Evolutionary conservation across 1,140 invertebrate genomes (phyloP).

Genomic region (Micrasema longulum): DNA sequence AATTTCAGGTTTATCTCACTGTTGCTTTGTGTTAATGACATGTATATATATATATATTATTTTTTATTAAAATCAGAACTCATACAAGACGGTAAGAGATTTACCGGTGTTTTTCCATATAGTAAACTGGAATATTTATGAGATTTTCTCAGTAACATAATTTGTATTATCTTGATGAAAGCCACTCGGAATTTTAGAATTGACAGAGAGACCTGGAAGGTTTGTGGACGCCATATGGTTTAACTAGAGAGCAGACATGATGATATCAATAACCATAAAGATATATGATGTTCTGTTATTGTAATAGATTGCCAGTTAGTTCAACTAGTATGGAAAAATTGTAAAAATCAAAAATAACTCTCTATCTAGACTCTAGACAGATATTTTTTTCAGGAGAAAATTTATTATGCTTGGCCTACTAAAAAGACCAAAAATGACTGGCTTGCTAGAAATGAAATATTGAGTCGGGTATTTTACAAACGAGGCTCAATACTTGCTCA

Average conservation of each 20-base stretch:
- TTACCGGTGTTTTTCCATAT: too few relatives aligned
- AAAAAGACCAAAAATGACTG: constrained; percentile 15
- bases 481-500: constrained; percentile 5
- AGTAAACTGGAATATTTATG: too few relatives aligned
- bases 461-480: constrained; percentile 26
- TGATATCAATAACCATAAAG: neutral
- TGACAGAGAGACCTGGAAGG: too few relatives aligned
- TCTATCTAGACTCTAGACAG: neutral
- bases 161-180: too few relatives aligned
- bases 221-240: neutral
- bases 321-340: neutral
- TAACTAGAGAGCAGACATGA: neutral
- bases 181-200: too few relatives aligned
- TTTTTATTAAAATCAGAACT: too few relatives aligned
- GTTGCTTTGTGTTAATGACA: too few relatives aligned
- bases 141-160: too few relatives aligned
- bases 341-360: neutral
- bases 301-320: neutral
- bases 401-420: constrained; percentile 10
- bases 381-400: constrained; percentile 33
- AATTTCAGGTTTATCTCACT: too few relatives aligned
- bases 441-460: constrained; percentile 20
- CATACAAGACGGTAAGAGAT: too few relatives aligned
- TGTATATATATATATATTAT: too few relatives aligned
- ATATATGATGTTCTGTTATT: neutral